Conservation (phyloP, 2,113 vertebrate genomes). For the Lasiurus cinereus region DNA sequence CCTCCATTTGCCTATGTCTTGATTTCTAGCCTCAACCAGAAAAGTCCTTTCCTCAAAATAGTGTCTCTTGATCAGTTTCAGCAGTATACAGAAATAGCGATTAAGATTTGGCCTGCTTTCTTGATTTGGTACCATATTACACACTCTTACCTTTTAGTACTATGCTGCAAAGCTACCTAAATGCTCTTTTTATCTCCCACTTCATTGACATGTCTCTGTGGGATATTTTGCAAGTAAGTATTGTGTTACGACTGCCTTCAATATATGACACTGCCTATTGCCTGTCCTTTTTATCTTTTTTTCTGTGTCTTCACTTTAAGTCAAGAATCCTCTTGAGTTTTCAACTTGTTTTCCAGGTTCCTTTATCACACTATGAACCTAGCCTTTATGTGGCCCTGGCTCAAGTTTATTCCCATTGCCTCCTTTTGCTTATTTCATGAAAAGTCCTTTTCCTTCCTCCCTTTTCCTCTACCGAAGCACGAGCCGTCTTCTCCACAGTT, state of each 20-base stretch:
- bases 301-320: background rate
- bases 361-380: background rate
- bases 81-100: constrained; percentile 12
- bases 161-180: background rate
- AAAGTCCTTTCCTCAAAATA: constrained; percentile 36
- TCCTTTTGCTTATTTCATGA: constrained; percentile 54
- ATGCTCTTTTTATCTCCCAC: background rate
- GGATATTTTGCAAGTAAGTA: background rate
- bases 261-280: background rate
- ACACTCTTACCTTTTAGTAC: background rate
- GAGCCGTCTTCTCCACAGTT: constrained; percentile 14
- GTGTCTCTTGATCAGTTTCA: constrained; percentile 31
- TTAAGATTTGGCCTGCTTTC: background rate
- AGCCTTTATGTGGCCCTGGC: background rate
- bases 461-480: background rate
- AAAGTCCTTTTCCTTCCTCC: background rate
- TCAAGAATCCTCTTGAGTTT: constrained; percentile 19
- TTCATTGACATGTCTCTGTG: background rate
- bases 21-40: constrained; percentile 17
- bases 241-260: background rate
- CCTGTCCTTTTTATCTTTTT: constrained; percentile 5
- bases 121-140: background rate
- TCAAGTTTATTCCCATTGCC: background rate
- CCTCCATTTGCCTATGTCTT: background rate
- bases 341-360: constrained; percentile 17